Base-by-base conservation (phyloP, 2,888 invertebrate species). In the Pterostichus madidus region DNA sequence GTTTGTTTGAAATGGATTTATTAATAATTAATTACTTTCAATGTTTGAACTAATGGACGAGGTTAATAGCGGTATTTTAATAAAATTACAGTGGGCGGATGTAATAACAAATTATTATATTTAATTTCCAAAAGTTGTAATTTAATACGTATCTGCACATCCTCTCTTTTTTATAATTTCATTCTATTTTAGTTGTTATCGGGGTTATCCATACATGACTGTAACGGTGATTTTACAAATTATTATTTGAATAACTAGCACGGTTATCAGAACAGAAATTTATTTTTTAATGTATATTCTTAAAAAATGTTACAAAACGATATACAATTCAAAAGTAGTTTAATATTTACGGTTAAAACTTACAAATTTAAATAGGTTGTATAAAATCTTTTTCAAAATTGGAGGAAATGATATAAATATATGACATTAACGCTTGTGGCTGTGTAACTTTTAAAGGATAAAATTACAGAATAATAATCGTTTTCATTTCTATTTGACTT, bases 91-190 rank as follows among this genome's bases (percentile, higher is more conserved):
- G 11, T 71, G 68, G 68, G 68, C 68, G 68, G 68, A 17, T 15
- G 24, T 71, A 17, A 44, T 71, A 71, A 44, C 68, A 13, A 10
- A 71, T 71, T 71, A 46, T 24, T 44, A 68, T 39, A 68, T 17
- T 11, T 10, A 13, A 64, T 35, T 35, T 64, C 35, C 68, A 17
- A 71, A 71, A 15, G 35, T 35, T 44, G 68, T 71, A 71, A 71
- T 71, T 71, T 64, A 39, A 64, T 64, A 64, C n/a, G 7, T 10
- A 15, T 24, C 44, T 10, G 68, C 11, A 32, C 35, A 32, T 61
- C 24, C 24, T 32, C 61, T 31, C 10, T 61, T 10, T 61, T 32
- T 61, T 32, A 61, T 61, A 61, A 35, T 61, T 59, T 61, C 11
- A 24, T 3, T 13, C 5, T 7, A 49, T 49, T 49, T 13, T 4